Conservation (phyloP, 2,113 vertebrate genomes). For the Megaceryle torquata region DNA sequence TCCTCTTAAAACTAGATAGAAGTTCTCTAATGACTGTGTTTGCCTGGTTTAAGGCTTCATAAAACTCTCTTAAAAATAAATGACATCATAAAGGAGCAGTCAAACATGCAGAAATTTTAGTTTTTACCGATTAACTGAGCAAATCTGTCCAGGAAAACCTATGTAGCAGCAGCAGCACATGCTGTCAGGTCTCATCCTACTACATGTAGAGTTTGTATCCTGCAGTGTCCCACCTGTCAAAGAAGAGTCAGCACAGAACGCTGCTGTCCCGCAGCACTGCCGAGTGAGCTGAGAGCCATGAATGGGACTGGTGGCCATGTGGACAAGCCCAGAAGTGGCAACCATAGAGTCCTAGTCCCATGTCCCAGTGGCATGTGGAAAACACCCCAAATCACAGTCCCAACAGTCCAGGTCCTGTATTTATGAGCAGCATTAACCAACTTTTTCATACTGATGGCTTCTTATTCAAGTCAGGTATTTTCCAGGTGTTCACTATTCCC, state of each 20-base stretch:
- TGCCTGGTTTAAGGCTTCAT: not conserved
- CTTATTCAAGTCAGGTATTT: not conserved
- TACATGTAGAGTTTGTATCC: accelerated
- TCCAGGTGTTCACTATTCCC: not conserved
- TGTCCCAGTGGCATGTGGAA: accelerated
- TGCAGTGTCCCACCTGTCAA: no score
- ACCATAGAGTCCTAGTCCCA: not conserved
- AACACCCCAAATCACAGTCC: not conserved
- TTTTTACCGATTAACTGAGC: not conserved
- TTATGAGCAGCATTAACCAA: not conserved
- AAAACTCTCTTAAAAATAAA: constrained; percentile 11
- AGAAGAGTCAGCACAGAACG: accelerated
- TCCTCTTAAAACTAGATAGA: not conserved
- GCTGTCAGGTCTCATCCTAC: not conserved
- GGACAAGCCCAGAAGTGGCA: not conserved
- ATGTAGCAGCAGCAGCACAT: accelerated
- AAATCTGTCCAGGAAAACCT: not conserved
- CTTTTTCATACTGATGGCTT: not conserved
- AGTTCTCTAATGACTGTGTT: not conserved
- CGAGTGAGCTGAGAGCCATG: not conserved
- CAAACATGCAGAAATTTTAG: not conserved
- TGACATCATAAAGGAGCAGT: not conserved
- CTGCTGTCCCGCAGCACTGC: not conserved
- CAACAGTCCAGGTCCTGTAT: not conserved
- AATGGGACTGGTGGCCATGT: accelerated